These are phyloP conservation scores for Ameiurus melas DNA, from an alignment of 2,113 vertebrate species.

Conservation along the genomic window DNA sequence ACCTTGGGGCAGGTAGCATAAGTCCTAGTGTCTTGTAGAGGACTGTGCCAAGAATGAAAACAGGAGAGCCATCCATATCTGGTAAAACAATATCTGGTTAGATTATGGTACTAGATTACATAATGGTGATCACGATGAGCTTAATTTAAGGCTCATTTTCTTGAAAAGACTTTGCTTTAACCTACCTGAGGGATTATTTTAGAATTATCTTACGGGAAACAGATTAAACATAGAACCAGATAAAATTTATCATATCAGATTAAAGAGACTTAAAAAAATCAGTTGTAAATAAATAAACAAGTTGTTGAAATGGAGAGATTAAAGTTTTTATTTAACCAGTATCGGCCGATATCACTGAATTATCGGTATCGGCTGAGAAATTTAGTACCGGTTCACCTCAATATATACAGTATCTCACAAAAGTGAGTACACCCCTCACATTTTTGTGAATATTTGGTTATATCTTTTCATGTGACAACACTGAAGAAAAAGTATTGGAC, in stretches of 20 bases:
- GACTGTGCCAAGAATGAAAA: slow-evolving; percentile 96
- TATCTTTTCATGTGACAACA: too few species aligned
- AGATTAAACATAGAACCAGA: background rate
- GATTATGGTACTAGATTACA: background rate
- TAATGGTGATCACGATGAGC: background rate
- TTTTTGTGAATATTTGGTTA: too few species aligned
- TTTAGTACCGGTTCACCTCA: too few species aligned
- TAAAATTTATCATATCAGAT: background rate
- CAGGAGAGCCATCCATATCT: slow-evolving; percentile 94
- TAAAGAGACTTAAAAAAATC: background rate
- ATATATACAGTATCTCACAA: too few species aligned
- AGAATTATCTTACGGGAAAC: background rate
- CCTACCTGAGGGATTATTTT: background rate
- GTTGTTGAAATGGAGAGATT: too few species aligned
- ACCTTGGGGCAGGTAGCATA: slow-evolving; percentile 96
- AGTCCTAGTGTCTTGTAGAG: slow-evolving; percentile 98
- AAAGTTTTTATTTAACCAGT: too few species aligned
- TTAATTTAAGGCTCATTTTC: background rate
- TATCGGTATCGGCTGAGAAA: too few species aligned
- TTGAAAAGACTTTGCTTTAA: background rate
- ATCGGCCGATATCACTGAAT: too few species aligned
- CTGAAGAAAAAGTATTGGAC: too few species aligned
- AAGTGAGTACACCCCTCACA: too few species aligned
- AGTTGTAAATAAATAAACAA: too few species aligned
- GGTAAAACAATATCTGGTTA: slow-evolving; percentile 54